phyloP scores from a whole-genome alignment of 35 echinoderm and acorn worm species.

The Lytechinus pictus region DNA sequence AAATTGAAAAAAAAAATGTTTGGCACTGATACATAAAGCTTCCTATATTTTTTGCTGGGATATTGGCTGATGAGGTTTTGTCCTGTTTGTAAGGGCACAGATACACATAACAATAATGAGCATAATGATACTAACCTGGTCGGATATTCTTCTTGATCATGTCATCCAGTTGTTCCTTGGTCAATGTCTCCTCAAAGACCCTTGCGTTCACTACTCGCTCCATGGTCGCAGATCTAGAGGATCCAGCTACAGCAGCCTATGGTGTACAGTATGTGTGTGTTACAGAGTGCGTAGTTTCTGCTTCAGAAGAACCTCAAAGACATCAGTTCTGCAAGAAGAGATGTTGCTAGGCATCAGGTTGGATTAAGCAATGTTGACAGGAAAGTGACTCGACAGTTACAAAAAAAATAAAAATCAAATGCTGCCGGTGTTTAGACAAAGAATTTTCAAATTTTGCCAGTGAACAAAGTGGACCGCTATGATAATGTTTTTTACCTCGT shows the following conservation, averaged over 20 bases:
- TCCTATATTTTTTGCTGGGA: no score
- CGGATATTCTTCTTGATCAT: not conserved
- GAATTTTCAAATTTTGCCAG: no score
- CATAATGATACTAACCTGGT: not conserved
- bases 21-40: no score
- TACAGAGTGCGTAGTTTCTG: not conserved
- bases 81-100: no score
- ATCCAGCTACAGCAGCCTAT: not conserved
- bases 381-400: no score
- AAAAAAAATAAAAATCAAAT: no score
- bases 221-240: not conserved
- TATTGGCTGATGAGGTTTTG: no score
- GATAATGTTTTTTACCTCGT: no score
- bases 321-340: not conserved
- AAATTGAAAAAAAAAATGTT: no score
- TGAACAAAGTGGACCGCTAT: no score
- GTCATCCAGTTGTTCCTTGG: not conserved
- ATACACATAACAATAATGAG: not conserved
- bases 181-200: slow-evolving; percentile 6
- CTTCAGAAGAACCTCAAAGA: not conserved
- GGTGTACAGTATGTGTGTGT: not conserved
- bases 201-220: not conserved
- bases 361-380: not conserved
- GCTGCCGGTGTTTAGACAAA: no score
- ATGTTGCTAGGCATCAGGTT: not conserved